Evolutionary conservation across 1,140 invertebrate species (phyloP).

Genomic region (Manduca sexta): DNA sequence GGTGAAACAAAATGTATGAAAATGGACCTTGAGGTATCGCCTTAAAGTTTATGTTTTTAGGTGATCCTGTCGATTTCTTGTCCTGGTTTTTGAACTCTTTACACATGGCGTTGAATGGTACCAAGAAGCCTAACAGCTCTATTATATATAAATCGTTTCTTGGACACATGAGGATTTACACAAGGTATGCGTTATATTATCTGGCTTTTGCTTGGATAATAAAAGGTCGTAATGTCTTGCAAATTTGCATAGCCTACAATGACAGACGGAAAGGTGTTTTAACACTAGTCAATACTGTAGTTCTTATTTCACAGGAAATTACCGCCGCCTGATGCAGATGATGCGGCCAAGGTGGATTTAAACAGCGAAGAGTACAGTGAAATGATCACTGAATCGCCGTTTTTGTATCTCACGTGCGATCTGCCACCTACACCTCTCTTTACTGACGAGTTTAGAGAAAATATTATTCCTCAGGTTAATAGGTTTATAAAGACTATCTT

Average conservation of each 20-base stretch:
- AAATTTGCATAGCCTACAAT: too few relatives aligned
- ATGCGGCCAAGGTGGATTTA: conserved; percentile 87
- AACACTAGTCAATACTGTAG: too few relatives aligned
- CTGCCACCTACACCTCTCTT: conserved; percentile 96
- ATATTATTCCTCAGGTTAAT: conserved; percentile 96
- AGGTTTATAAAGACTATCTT: too few relatives aligned
- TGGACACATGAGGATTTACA: conserved; percentile 96
- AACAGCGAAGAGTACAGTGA: conserved; percentile 92
- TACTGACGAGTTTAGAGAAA: conserved; percentile 97
- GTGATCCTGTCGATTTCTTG: conserved; percentile 97
- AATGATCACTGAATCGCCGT: conserved; percentile 90
- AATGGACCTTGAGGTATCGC: too few relatives aligned
- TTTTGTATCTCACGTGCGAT: conserved; percentile 97
- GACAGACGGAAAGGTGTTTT: too few relatives aligned
- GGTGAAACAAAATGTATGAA: too few relatives aligned
- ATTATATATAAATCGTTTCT: conserved; percentile 97
- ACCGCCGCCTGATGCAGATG: conserved; percentile 93
- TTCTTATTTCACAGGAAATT: conserved; percentile 80
- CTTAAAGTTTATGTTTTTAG: conserved; percentile 64
- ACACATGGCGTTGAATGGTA: conserved; percentile 92
- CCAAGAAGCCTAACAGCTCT: conserved; percentile 87
- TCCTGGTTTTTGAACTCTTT: conserved; percentile 97
- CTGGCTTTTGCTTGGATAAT: too few relatives aligned
- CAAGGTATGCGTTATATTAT: conserved; percentile 54
- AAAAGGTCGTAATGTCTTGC: too few relatives aligned